phyloP scores from a whole-genome alignment of 2,888 invertebrate species.

The Tortricodes alternella region DNA sequence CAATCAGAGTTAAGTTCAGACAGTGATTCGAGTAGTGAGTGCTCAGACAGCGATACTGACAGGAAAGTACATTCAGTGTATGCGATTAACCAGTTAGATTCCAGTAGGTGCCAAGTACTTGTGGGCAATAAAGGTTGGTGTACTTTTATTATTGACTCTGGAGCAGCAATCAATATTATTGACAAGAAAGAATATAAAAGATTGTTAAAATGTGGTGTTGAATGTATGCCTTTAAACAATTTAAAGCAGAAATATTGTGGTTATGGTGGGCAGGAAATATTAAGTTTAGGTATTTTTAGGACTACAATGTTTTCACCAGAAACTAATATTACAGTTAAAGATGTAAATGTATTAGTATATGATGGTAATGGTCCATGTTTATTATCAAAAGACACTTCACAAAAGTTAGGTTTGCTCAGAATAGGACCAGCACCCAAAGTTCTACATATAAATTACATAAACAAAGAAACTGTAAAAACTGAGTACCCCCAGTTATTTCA shows the following conservation, averaged over 20 bases:
- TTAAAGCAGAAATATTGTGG: not conserved
- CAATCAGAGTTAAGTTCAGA: slow-evolving; percentile 5
- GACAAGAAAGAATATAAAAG: slow-evolving; percentile 5
- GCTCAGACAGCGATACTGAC: not conserved
- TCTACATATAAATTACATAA: not conserved
- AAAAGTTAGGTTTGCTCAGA: not conserved
- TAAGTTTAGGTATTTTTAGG: not conserved
- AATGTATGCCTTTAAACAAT: not conserved
- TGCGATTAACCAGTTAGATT: not conserved
- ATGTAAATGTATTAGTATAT: not conserved
- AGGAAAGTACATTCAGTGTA: slow-evolving; percentile 5
- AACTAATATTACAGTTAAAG: not conserved
- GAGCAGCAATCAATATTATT: slow-evolving; percentile 22
- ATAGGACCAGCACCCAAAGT: not conserved
- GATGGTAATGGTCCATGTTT: not conserved
- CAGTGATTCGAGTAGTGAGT: not conserved
- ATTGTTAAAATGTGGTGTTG: not conserved
- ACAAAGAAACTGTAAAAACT: not conserved
- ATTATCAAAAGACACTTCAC: not conserved
- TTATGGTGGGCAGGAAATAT: not conserved
- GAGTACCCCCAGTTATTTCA: not conserved
- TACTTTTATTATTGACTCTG: slow-evolving; percentile 27
- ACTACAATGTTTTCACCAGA: not conserved
- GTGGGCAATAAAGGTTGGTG: slow-evolving; percentile 3
- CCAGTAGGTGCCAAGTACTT: not conserved